phyloP scores from a whole-genome alignment of 2,797 vertebrate species.

The Discoglossus pictus region DNA sequence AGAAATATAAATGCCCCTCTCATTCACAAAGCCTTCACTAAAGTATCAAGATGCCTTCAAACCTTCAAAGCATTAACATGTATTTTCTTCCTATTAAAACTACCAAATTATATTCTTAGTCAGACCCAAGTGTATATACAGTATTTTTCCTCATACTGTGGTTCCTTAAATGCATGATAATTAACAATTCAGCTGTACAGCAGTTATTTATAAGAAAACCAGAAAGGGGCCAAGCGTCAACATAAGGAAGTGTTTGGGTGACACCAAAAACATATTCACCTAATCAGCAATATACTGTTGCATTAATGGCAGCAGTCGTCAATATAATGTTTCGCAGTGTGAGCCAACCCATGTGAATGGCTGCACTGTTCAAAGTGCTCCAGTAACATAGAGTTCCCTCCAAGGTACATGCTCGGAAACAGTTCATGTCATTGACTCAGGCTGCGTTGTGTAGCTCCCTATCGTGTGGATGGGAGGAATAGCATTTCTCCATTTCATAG shows the following conservation, averaged over 20 bases:
- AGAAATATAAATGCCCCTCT: too few species aligned
- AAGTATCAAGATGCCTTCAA: too few species aligned
- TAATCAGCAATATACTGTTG: slow-evolving; percentile 21
- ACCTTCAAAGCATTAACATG: too few species aligned
- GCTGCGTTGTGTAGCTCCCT: slow-evolving; percentile 28
- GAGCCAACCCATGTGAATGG: slow-evolving; percentile 34
- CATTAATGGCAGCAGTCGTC: background rate
- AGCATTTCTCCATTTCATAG: background rate
- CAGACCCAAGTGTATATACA: too few species aligned
- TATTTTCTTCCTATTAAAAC: too few species aligned
- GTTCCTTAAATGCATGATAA: too few species aligned
- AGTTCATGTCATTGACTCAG: slow-evolving; percentile 2
- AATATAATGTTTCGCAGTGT: slow-evolving; percentile 18
- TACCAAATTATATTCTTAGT: too few species aligned
- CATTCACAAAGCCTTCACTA: too few species aligned
- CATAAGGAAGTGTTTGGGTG: slow-evolving; percentile 14
- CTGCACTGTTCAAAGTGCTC: slow-evolving; percentile 12
- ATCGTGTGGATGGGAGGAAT: slow-evolving; percentile 5
- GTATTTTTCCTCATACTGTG: too few species aligned
- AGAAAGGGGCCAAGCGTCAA: background rate
- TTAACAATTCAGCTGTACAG: slow-evolving; percentile 3
- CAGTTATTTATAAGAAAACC: background rate
- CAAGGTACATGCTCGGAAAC: background rate
- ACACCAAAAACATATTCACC: slow-evolving; percentile 10
- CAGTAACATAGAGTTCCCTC: background rate